A percentile compares a stretch with the other conserved stretches of the same genome.
phyloP scores from a whole-genome alignment of 1,140 invertebrate species.

The Drosophila pallidifrons region DNA sequence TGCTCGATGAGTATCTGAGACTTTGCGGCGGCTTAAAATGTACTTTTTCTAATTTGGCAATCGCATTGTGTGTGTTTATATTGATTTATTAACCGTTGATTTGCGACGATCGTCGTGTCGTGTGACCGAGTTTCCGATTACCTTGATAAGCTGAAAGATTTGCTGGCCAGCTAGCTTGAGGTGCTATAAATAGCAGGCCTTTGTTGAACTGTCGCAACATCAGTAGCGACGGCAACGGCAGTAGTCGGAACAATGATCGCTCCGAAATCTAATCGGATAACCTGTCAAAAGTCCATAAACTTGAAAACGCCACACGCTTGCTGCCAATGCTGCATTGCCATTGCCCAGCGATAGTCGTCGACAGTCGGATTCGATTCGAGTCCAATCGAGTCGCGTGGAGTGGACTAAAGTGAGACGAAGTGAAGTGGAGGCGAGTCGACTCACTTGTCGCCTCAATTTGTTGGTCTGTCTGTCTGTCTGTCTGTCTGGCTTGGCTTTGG shows the following conservation, averaged over 20 bases:
- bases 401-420: no score
- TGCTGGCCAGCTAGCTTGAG: conserved; percentile 22
- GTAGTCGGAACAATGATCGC: conserved; percentile 15
- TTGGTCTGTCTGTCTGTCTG: not conserved
- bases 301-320: conserved; percentile 31
- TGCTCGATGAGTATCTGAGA: no score
- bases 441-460: not conserved
- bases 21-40: no score
- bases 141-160: conserved; percentile 26
- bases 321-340: conserved; percentile 7
- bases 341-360: conserved; percentile 14
- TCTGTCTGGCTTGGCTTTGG: not conserved
- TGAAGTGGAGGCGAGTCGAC: not conserved
- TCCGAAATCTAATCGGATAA: conserved; percentile 40
- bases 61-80: not conserved
- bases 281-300: conserved; percentile 48
- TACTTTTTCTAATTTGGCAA: not conserved
- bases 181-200: conserved; percentile 26
- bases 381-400: no score
- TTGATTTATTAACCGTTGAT: conserved; percentile 7
- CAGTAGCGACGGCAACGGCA: conserved; percentile 22
- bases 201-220: conserved; percentile 30
- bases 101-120: conserved; percentile 5
- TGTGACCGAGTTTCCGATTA: conserved; percentile 25
- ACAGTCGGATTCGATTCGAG: no score